phyloP scores from a whole-genome alignment of 2,113 vertebrate species.

The Tragelaphus scriptus region DNA sequence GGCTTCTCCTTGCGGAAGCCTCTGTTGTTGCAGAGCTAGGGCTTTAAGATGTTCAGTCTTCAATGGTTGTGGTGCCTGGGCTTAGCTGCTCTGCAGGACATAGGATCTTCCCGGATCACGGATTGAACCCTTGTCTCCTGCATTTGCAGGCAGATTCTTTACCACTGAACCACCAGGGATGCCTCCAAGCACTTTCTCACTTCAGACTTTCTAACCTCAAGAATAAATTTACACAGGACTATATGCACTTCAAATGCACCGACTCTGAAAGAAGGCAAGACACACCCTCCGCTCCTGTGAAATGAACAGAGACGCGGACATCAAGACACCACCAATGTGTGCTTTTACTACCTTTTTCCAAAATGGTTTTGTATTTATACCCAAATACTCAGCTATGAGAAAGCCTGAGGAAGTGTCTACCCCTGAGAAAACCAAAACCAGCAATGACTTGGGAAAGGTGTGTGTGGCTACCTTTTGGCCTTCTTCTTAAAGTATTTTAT shows the following conservation, averaged over 20 bases:
- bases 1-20: not conserved
- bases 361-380: not conserved
- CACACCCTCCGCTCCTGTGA: not conserved
- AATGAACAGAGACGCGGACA: not conserved
- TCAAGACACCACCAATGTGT: not conserved
- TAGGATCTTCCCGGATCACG: not conserved
- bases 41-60: not conserved
- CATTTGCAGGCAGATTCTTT: not conserved
- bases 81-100: not conserved
- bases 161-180: not conserved
- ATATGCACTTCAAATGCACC: not conserved
- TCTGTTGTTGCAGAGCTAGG: not conserved
- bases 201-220: not conserved
- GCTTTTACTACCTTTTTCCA: not conserved
- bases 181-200: not conserved
- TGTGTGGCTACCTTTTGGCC: not conserved
- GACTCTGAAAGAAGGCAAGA: not conserved
- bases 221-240: not conserved
- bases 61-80: rapidly evolving
- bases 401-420: not conserved
- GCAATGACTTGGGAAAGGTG: not conserved
- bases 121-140: not conserved
- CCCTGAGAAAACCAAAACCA: not conserved
- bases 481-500: not conserved
- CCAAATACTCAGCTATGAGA: not conserved